These are phyloP conservation scores for Elephas maximus DNA, from an alignment of 2,113 vertebrate species.

Conservation along the genomic window DNA sequence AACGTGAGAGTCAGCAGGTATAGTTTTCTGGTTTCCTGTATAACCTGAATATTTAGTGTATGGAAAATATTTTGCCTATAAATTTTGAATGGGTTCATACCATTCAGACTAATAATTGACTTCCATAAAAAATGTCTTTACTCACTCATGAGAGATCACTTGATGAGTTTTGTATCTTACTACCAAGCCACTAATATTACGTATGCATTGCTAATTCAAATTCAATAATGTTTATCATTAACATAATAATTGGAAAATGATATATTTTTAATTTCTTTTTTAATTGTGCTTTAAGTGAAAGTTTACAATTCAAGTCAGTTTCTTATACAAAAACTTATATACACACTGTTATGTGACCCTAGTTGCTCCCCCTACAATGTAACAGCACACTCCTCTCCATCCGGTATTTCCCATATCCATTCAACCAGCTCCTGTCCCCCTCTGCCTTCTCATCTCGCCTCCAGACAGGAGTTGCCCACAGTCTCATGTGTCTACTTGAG, in stretches of 20 bases:
- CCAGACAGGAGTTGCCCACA: no score
- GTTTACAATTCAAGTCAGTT: no score
- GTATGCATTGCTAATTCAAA: not conserved
- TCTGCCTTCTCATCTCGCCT: no score
- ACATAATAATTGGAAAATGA: not conserved
- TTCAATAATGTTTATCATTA: constrained; percentile 32
- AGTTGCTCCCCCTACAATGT: no score
- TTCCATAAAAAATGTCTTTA: constrained; percentile 17
- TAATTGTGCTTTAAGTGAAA: no score
- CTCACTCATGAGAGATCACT: not conserved
- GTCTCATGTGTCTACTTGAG: no score
- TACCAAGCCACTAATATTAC: not conserved
- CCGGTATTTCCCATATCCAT: no score
- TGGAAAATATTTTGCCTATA: not conserved
- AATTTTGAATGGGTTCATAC: constrained; percentile 25
- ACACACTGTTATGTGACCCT: no score
- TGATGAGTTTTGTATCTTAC: not conserved
- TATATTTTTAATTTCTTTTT: not conserved
- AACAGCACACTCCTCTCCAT: no score
- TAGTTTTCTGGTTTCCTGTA: not conserved
- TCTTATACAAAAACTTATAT: no score
- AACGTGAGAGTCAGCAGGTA: not conserved
- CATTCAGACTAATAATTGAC: not conserved
- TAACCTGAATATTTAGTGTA: not conserved
- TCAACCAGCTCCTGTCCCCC: no score